Conservation (phyloP, 2,113 vertebrate genomes). For the Mohoua ochrocephala region DNA sequence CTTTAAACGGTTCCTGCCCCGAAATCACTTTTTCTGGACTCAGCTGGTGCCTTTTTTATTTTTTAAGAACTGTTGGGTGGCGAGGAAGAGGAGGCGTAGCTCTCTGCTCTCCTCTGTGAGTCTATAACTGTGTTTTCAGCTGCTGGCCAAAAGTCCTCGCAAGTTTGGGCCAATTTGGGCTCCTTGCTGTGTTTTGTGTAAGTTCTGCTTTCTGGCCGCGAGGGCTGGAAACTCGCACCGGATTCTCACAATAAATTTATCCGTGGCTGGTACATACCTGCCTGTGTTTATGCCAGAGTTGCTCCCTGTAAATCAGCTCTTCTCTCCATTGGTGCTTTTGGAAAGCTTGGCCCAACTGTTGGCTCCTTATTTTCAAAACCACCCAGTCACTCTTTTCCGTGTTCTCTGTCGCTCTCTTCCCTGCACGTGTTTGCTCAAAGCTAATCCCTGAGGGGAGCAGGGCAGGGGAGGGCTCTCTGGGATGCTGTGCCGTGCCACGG, state of each 20-base stretch:
- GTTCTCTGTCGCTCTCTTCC: neutral
- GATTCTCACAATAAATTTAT: neutral
- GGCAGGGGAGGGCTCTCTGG: neutral
- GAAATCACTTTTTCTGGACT: neutral
- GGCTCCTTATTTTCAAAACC: neutral
- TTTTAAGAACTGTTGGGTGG: neutral
- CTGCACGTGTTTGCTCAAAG: neutral
- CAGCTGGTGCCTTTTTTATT: neutral
- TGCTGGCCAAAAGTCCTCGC: neutral
- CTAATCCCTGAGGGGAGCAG: neutral
- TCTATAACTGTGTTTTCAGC: neutral
- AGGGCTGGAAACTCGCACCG: neutral
- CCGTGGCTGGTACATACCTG: neutral
- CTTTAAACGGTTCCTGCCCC: neutral
- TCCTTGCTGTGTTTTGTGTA: neutral
- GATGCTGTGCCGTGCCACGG: fast-evolving
- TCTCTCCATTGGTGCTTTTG: fast-evolving
- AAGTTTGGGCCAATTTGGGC: neutral
- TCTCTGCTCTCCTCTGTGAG: neutral
- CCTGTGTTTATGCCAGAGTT: neutral
- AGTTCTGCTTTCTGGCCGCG: neutral
- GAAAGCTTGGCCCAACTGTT: neutral
- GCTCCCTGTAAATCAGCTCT: neutral
- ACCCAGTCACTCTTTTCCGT: fast-evolving
- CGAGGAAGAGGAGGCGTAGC: fast-evolving